Base-by-base conservation (phyloP, 2,797 vertebrate genomes). In the Sebastes vulpes region DNA sequence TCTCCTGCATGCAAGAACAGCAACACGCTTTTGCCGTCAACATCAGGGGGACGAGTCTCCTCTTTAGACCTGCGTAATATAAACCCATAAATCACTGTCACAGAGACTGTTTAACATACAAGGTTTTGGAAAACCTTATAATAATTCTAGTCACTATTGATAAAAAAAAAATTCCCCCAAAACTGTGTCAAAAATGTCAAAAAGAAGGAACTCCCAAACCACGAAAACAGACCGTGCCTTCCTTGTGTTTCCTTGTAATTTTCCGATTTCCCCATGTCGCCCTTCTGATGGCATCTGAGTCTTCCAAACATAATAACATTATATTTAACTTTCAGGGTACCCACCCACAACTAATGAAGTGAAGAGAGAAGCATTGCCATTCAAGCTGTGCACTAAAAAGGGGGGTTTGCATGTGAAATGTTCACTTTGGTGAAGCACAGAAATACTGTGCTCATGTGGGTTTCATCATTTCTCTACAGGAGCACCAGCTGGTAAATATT, bases 401-500 rank as follows among this genome's bases (percentile, higher is more conserved):
- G 6, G 6, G 69, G 31, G 21, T 23, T 74, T 65, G 69, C 56
- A 54, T 77, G 81, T 50, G 56, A 63, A 78, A 52, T 10, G n/a
- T 32, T 42, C 31, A 26, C 35, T 53, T 46, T 50, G 54, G 52
- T 14, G 16, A 65, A 69, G 59, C 38, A 26, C 67, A 75, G 48
- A 38, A 58, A 71, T 28, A 60, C n/a, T 6, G 48, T 23, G 26
- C 20, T 65, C 46, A 8, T 65, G 64, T 81, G 79, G 69, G 63
- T 78, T 72, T 76, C 31, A 84, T 83, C 72, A 56, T 25, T 18
- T 67, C 65, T 63, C 29, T 61, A 53, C 31, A 74, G 61, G 75
- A 82, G 58, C 65, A 60, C 21, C 79, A 86, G 77, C 72, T 83
- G 84, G 66, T 71, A 80, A 77, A 65, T 72, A 77, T 81, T 26